Evolutionary conservation across 2,888 invertebrate genomes (phyloP), one percentile per base, ranked within the genome.

Genomic region (Cyrtodaria siliqua): DNA sequence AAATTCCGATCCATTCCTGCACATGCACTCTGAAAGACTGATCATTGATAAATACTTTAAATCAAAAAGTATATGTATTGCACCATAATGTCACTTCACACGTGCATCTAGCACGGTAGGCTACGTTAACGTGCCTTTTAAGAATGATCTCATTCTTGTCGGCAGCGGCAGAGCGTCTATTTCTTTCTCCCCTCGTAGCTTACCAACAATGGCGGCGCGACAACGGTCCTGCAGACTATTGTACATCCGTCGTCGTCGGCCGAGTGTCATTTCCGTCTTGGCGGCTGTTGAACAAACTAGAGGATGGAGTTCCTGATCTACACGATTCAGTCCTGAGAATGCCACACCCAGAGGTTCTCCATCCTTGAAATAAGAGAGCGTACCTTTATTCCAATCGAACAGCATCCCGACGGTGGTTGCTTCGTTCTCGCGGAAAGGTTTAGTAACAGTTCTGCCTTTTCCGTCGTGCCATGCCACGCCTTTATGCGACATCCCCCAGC

Each of bases 401-500:
- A 96, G 93, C 26, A 96, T 91, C 1, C 96, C 96, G 44, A 96
- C 94, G 29, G 94, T 94, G 0, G 96, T 95, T 9, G 95, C 94
- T 87, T 95, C 94, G 89, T 96, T 96, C 89, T 96, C 96, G 78
- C 94, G 93, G 90, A 96, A 96, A 0, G 95, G 95, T 87, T 95
- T 95, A 2, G 95, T 95, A 89, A 95, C 96, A 67, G 94, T 93
- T 40, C 94, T 93, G 90, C 95, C 95, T 63, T 94, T 93, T 18
- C 96, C 96, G 24, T 94, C 94, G 88, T 96, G 96, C 95, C 95
- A 96, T 0, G 96, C 89, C 8, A 95, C 87, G 4, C 96, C 96
- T 91, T 96, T 96, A 89, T 96, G 96, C 0, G 96, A 96, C 23
- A 96, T 91, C 0, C 96, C 96, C 96, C 96, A 96, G 57, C 96